Evolutionary conservation across 2,888 invertebrate species (phyloP).

Genomic region (Crioceris asparagi): DNA sequence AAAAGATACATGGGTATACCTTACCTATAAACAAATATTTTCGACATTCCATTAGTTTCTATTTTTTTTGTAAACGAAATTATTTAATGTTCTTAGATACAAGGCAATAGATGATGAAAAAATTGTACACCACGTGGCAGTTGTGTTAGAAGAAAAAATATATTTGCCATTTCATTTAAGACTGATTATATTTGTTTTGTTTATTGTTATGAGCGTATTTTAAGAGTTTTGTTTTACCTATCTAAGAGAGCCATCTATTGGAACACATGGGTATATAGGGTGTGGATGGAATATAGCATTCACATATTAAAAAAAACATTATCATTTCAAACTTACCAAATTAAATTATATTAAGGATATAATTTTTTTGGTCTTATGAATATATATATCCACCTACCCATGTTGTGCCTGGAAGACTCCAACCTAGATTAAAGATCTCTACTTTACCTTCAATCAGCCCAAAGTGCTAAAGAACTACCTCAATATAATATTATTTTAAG

Average conservation of each 20-base stretch:
- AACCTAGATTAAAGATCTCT: constrained; percentile 15
- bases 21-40: no score
- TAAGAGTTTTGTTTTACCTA: constrained; percentile 24
- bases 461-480: constrained; percentile 31
- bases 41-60: constrained; percentile 25
- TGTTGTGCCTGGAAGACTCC: no score
- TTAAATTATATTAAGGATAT: no score
- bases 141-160: constrained; percentile 26
- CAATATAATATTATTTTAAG: constrained; percentile 16
- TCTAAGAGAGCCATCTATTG: no score
- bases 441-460: constrained; percentile 15
- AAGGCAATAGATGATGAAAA: no score
- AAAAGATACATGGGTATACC: no score
- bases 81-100: neutral
- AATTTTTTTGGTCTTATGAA: no score
- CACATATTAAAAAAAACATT: no score
- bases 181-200: constrained; percentile 36
- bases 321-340: no score
- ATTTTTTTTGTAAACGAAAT: constrained; percentile 12
- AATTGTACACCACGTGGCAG: constrained; percentile 13
- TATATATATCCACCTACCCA: no score
- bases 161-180: constrained; percentile 38
- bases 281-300: no score
- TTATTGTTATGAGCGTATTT: constrained; percentile 28
- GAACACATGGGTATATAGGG: no score